Base-by-base conservation (phyloP, 1,140 invertebrate genomes). In the Leptoteleia sp. region DNA sequence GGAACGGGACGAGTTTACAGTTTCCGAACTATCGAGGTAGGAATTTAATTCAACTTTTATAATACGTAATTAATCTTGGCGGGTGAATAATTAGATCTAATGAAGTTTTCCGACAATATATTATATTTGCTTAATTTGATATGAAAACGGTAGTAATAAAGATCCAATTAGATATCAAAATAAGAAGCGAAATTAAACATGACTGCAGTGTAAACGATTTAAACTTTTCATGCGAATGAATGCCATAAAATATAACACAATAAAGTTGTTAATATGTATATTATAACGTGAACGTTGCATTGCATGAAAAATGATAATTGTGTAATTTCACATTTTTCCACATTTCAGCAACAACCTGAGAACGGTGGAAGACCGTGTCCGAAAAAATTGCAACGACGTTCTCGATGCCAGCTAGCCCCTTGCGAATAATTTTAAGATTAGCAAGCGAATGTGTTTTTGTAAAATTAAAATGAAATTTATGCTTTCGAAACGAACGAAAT, bases 281-380 rank as follows among this genome's bases (percentile, higher is more conserved):
- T n/a, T n/a, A n/a, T n/a, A n/a, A n/a, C n/a, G n/a, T n/a, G n/a
- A n/a, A n/a, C n/a, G n/a, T n/a, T n/a, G n/a, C n/a, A n/a, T n/a
- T n/a, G n/a, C n/a, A n/a, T n/a, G n/a, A n/a, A n/a, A n/a, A n/a
- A n/a, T n/a, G n/a, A n/a, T n/a, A n/a, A 22, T 5, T 3, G 5
- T 22, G 19, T 22, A 22, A 22, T 3, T 3, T 22, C 5, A 5
- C 19, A 22, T 22, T 7, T 25, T 29, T 80, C 83, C 61, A 70
- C 75, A 78, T 85, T 88, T 7, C 76, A 93, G 88, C 89, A 88
- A 59, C 84, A 93, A 64, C 88, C 94, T 0, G 86, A 91, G 76
- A 94, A 94, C 83, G 94, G 94, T 1, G 95, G 95, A 0, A 90
- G 88, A 73, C 81, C 91, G 6, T 96, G 95, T 76, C 94, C 94